phyloP scores from a whole-genome alignment of 1,140 invertebrate species.

The Xylocopa sonorina region DNA sequence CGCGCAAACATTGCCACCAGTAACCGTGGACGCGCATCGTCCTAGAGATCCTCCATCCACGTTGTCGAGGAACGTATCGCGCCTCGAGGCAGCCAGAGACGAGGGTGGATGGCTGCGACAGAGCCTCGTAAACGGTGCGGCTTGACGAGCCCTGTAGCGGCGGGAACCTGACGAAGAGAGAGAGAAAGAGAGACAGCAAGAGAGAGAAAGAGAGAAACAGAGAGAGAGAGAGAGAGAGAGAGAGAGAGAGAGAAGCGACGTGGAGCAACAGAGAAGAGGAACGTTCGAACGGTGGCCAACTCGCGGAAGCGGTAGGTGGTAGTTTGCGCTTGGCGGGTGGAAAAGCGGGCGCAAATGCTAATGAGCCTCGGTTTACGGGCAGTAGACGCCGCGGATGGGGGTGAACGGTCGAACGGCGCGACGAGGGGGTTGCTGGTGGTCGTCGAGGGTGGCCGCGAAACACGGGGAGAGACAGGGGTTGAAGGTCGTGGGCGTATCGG shows the following conservation, averaged over 20 bases:
- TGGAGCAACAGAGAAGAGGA: too few species aligned
- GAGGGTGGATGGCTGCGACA: neutral
- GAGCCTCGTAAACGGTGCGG: neutral
- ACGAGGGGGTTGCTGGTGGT: neutral
- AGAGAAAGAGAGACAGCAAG: neutral
- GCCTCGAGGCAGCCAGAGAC: too few species aligned
- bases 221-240: neutral
- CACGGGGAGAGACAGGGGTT: neutral
- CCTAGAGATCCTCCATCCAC: neutral
- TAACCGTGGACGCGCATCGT: neutral
- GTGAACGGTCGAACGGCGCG: slow-evolving; percentile 15
- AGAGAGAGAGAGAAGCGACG: neutral
- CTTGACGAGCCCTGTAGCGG: neutral
- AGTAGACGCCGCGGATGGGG: neutral
- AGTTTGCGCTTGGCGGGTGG: slow-evolving; percentile 56
- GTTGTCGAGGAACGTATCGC: too few species aligned
- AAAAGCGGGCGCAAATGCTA: slow-evolving; percentile 73
- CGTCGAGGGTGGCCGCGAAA: neutral
- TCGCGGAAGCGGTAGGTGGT: slow-evolving; percentile 33
- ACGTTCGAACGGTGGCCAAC: neutral
- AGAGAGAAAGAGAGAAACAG: neutral
- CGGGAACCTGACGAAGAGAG: neutral
- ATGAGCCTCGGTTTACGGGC: slow-evolving; percentile 67
- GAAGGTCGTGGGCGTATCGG: slow-evolving; percentile 1
- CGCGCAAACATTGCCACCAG: neutral